Evolutionary conservation across 2,113 vertebrate genomes (phyloP), one percentile per base, ranked within the genome.

Genomic region (Micronisus gabar): DNA sequence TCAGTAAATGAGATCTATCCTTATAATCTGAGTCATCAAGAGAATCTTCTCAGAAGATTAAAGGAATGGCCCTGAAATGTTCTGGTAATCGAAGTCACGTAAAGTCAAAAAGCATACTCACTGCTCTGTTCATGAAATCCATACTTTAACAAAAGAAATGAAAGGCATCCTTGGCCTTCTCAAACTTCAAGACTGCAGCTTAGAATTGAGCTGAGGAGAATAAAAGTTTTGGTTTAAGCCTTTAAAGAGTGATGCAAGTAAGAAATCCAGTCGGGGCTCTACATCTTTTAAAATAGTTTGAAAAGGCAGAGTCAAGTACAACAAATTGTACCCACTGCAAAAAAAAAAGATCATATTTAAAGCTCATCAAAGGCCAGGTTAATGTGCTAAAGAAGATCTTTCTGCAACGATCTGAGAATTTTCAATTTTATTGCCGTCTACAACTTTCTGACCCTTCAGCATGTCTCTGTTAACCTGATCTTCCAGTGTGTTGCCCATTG

Each of bases 21-120:
- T 96, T 92, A 81, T 79, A 86, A 96, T 92, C 61, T 90, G 79
- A 94, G 65, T 84, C 70, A 93, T 97, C 96, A 93, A 61, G 88
- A 94, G 75, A 84, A 85, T 94, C 61, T 89, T 67, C 85, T 88
- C 30, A 82, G 86, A 83, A 93, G 74, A 94, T 96, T 93, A 97
- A 96, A 97, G 74, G 63, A 93, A 86, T 38, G 19, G 53, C 43
- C 61, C 76, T 85, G 62, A 95, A 96, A 95, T 18, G 5, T 74
- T 81, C 79, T 66, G 30, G 63, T 84, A 91, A 95, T 95, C 29
- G 21, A 95, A 96, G 71, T 23, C 15, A 3, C 7, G 2, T 83
- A 81, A 87, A 79, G 45, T 78, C 65, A 91, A 88, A 94, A 95
- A 86, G 43, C 65, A 20, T 67, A 68, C 76, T 89, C 94, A 48